Conservation (phyloP, 2,113 vertebrate species). For the Nothocercus julius region DNA sequence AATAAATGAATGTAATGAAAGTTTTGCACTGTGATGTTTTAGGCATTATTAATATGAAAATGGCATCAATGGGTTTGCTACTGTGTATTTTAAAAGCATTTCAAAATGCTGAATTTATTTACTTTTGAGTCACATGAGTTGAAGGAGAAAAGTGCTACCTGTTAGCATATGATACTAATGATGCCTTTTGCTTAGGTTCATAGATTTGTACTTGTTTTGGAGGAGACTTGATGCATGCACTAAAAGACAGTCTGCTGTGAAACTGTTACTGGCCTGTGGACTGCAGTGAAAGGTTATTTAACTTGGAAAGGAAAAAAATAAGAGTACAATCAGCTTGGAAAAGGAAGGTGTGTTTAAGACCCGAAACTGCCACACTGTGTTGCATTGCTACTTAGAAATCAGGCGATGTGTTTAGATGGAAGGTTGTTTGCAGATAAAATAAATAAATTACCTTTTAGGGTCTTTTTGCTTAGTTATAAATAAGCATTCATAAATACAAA, state of each 20-base stretch:
- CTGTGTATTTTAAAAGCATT: not conserved
- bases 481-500: not conserved
- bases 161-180: not conserved
- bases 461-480: not conserved
- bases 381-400: not conserved
- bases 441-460: not conserved
- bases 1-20: not conserved
- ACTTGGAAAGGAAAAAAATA: not conserved
- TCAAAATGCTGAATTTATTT: not conserved
- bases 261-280: not conserved
- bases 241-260: not conserved
- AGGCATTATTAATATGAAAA: not conserved
- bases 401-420: not conserved
- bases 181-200: not conserved
- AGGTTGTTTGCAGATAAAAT: not conserved
- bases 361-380: not conserved
- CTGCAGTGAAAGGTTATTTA: not conserved
- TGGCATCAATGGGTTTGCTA: not conserved
- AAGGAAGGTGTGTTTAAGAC: not conserved
- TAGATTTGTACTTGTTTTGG: not conserved
- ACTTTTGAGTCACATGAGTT: not conserved
- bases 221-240: not conserved
- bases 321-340: not conserved
- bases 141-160: not conserved
- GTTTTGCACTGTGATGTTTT: not conserved